A percentile compares a stretch with the other conserved stretches of the same genome.
Evolutionary conservation across 2,113 vertebrate genomes (phyloP).

Genomic region (Gallinago media): DNA sequence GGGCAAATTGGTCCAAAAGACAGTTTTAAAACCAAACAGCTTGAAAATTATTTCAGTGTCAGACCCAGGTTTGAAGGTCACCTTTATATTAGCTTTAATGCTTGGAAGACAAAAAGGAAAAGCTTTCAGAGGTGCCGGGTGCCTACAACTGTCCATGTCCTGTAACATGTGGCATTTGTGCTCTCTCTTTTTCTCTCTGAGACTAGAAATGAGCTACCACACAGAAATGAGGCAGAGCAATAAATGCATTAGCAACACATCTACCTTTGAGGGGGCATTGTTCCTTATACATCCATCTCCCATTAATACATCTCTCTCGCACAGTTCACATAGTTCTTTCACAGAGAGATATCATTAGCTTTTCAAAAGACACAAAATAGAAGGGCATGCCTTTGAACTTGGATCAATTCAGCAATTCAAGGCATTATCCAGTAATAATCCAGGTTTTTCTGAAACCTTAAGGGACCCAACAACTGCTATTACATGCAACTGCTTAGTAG

Average conservation of each 20-base stretch:
- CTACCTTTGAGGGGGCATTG: not conserved
- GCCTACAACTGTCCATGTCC: not conserved
- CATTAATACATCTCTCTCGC: not conserved
- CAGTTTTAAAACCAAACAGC: not conserved
- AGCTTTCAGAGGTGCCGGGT: not conserved
- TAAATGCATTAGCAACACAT: not conserved
- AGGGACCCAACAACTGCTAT: not conserved
- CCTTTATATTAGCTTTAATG: not conserved
- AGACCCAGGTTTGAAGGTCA: not conserved
- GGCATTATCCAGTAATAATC: not conserved
- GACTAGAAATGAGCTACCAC: not conserved
- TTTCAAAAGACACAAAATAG: not conserved
- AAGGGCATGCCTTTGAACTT: conserved; percentile 7
- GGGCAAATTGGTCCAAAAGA: not conserved
- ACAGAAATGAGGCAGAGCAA: not conserved
- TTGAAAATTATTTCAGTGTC: not conserved
- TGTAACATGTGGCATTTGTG: not conserved
- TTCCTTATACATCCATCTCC: not conserved
- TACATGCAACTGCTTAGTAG: not conserved
- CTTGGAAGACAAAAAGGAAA: not conserved
- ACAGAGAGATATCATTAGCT: not conserved
- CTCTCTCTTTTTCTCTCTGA: not conserved
- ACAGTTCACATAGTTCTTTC: not conserved
- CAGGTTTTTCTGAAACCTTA: not conserved
- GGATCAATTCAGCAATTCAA: not conserved